Evolutionary conservation across 37 sponge, comb jelly and placozoan species (phyloP), one percentile per base, ranked within the genome.

Genomic region (Theonella swinhoei): DNA sequence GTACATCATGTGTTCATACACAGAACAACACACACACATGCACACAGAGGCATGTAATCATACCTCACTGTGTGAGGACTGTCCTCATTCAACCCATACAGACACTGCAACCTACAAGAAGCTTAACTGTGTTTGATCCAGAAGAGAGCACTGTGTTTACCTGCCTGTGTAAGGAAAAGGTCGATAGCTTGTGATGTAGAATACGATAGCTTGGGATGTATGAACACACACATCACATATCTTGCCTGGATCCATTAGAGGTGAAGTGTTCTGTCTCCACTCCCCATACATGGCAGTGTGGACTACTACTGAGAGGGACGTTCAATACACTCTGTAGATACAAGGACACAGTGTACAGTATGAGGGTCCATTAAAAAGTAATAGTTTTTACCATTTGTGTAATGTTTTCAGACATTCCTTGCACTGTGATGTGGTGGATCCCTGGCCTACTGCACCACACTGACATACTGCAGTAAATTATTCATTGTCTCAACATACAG

Each of bases 271-370:
- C 54, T 47, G 54, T 47, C 54, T 14, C 37, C 8, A 42, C 25
- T 29, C 30, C 17, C 80, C 80, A 79, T 11, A 40, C 24, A 25
- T 79, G 36, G 80, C 80, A 79, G 67, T 79, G 61, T 8, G 80
- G 80, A 65, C 28, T 65, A 35, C 34, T 64, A 0, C 35, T 63
- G 17, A 79, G 39, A 35, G 80, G 77, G 3, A 76, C 22, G 22
- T 84, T 28, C 8, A 75, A 75, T 36, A 64, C 20, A 30, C 43
- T 54, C 74, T 61, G 39, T 47, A 17, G 11, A 47, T 47, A 47
- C 11, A 47, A 17, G 54, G 14, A 47, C 54, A 47, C 54, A n/a
- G n/a, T n/a, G n/a, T n/a, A n/a, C n/a, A n/a, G n/a, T n/a, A n/a
- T n/a, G n/a, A n/a, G n/a, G n/a, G n/a, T n/a, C n/a, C n/a, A n/a